Base-by-base conservation (phyloP, 2,113 vertebrate genomes). In the Phoxinus phoxinus region DNA sequence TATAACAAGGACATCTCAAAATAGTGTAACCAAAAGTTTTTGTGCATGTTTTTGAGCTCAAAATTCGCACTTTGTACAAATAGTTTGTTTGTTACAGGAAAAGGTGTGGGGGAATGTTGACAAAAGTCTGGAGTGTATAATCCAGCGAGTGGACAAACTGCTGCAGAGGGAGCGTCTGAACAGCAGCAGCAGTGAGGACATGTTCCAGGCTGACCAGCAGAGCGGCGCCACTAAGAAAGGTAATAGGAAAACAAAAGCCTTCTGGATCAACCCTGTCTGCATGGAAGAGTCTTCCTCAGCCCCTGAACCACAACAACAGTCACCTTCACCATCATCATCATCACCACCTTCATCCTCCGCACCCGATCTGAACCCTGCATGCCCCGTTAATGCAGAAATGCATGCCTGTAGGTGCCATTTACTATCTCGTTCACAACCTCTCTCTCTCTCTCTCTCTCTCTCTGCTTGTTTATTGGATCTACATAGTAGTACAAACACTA, bases 31-130 rank as follows among this genome's bases (percentile, higher is more conserved):
- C 15, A 19, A 35, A 19, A 4, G 30, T 67, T 32, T 65, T 67
- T 30, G 30, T 32, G 2, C 25, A 32, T 67, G 27, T 7, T 7
- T 32, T 32, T 69, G 30, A 11, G 84, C 21, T 9, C 12, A 25
- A 25, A 27, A n/a, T 69, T 21, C 32, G 35, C 56, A n/a, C 37
- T 72, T 72, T 44, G 23, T 25, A 44, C 21, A 30, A 51, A 51
- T 15, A 25, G n/a, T 83, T n/a, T 84, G 25, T 81, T 32, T 71
- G 89, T 90, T 89, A 79, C 91, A 99, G 98, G 97, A 99, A 94
- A 99, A 98, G 69, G 97, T 99, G 78, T 99, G 98, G 98, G 83
- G 96, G 88, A 99, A 99, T 9, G 98, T 99, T 6, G 98, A 99
- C 86, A 99, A 99, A 90, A 99, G 97, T 87, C 95, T 99, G 91